Evolutionary conservation across 2,888 invertebrate genomes (phyloP), one percentile per base, ranked within the genome.

Genomic region (Helicoverpa assulta): DNA sequence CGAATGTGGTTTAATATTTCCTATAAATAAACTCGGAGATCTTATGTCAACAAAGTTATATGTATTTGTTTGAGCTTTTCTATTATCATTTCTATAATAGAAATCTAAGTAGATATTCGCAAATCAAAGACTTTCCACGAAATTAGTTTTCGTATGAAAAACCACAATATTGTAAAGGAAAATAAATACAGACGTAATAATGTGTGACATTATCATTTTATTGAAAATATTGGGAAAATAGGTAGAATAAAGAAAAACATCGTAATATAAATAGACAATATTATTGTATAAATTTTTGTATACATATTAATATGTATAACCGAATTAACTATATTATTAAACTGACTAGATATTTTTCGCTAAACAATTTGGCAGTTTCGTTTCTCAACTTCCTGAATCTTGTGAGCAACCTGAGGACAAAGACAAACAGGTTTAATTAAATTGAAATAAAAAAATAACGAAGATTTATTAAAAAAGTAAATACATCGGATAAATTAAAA

Each of bases 231-330:
- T n/a, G 75, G 82, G 77, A 73, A 76, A 76, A 71, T 53, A 73
- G 78, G 78, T 64, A 66, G 59, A 74, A 43, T 75, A 88, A 90
- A 90, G 76, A 88, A 90, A 92, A 90, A 89, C 87, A 76, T 80
- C 79, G 73, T 84, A 87, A 86, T 94, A 91, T 92, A 94, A 95
- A 94, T 93, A 95, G 92, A 94, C 89, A 93, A 93, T 94, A 93
- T 94, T 94, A 95, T 94, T 95, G 94, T 95, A 95, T 93, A 95
- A 95, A 95, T 91, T 93, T 93, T 92, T 93, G 92, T 93, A 94
- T 92, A 94, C 92, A 94, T 92, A 94, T 93, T 91, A 91, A 89
- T 93, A 93, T 93, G 92, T 94, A 91, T 93, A 94, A 94, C 92
- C 84, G 90, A 94, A 92, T 93, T 92, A 84, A 78, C 91, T 92